Evolutionary conservation across 2,888 invertebrate genomes (phyloP), one percentile per base, ranked within the genome.

Genomic region (Geotrupes spiniger): DNA sequence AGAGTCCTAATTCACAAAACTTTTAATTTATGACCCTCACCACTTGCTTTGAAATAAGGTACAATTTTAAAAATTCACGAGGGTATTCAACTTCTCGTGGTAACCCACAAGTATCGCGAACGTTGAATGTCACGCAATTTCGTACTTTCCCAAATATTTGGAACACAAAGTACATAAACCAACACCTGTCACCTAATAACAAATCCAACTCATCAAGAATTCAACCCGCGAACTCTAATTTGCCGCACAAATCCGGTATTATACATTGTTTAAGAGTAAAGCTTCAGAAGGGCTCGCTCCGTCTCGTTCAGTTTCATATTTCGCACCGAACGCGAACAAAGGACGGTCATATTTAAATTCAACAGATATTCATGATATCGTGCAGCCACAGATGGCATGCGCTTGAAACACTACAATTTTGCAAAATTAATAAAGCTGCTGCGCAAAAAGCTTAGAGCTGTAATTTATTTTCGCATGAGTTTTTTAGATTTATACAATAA

Each of bases 211-310:
- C 63, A 69, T 70, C 65, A 64, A 45, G 63, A 61, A 70, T 70
- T 70, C 70, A 64, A 63, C 64, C 55, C 63, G 61, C 64, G 64
- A 60, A 64, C 64, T 64, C 64, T 68, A 69, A 69, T 70, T 70
- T 68, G 67, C 66, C 66, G 62, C 64, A 62, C 63, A 65, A 64
- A 64, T 54, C 54, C 54, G 21, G 27, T 37, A 38, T 28, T 31
- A 36, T 42, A 43, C 48, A 42, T 48, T 48, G 48, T 48, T 48
- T 42, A 42, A 42, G 48, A 31, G 48, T 29, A 38, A 42, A 29
- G 28, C 36, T 12, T 41, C 25, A 37, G 41, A 29, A 21, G 17
- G 42, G 42, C 27, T 48, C 42, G 42, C 21, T 33, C 33, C 21
- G 29, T 42, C 29, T 31, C 27, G 42, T 47, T 29, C 41, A 12